These are phyloP conservation scores for Pyxicephalus adspersus DNA, from an alignment of 2,113 vertebrate genomes.

Conservation along the genomic window DNA sequence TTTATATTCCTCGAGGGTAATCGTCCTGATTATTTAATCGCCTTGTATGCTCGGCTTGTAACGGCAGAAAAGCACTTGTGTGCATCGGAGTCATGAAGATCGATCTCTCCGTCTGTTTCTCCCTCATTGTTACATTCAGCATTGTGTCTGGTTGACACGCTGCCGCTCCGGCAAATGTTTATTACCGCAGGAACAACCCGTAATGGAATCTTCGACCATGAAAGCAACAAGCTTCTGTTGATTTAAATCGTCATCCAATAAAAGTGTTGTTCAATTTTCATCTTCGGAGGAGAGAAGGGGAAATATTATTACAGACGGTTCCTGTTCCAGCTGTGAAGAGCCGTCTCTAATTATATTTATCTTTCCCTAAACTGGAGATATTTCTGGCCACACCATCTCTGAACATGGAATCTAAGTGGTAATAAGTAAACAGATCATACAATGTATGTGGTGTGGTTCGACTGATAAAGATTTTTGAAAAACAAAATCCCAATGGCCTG, in stretches of 20 bases:
- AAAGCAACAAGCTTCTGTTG: neutral
- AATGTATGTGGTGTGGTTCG: no score
- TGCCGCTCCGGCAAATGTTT: constrained; percentile 51
- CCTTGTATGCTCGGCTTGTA: constrained; percentile 63
- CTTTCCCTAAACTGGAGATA: no score
- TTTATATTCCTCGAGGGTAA: constrained; percentile 67
- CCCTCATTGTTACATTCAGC: constrained; percentile 54
- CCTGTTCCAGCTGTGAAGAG: no score
- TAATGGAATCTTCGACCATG: constrained; percentile 56
- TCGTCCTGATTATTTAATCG: constrained; percentile 71
- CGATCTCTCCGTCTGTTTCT: constrained; percentile 66
- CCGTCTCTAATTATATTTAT: no score
- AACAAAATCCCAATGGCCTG: no score
- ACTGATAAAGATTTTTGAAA: no score
- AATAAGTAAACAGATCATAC: no score
- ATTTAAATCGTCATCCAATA: neutral
- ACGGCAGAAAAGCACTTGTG: constrained; percentile 65
- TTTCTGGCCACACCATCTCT: no score
- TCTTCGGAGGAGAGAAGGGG: neutral
- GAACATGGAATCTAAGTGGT: no score
- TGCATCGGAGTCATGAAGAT: constrained; percentile 69
- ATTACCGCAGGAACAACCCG: constrained; percentile 24
- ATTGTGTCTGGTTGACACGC: constrained; percentile 59
- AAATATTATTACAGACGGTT: no score
- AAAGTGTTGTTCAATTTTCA: neutral